A percentile compares a stretch with the other conserved stretches of the same genome.
Evolutionary conservation across 2,888 invertebrate genomes (phyloP).

Genomic region (Aleiodes testaceus): DNA sequence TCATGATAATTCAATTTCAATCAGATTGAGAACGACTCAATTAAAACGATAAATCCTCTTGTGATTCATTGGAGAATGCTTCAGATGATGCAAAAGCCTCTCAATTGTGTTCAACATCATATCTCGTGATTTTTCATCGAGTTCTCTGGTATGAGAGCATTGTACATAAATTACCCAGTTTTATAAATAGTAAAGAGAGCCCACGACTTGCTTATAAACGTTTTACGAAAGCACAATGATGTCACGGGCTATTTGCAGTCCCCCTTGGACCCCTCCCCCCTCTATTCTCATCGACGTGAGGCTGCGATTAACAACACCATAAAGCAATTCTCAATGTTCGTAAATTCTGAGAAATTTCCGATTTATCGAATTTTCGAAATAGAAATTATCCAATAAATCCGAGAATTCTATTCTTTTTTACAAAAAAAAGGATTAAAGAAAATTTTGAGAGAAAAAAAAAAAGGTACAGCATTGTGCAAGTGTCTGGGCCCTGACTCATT

Average conservation of each 20-base stretch:
- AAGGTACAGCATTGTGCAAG: neutral
- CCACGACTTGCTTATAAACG: conserved; percentile 29
- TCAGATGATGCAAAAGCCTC: neutral
- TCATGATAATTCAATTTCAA: neutral
- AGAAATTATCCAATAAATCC: too few species aligned
- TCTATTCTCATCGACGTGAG: neutral
- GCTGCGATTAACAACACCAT: neutral
- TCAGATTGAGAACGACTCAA: neutral
- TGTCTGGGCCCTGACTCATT: conserved; percentile 5
- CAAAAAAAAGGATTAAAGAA: too few species aligned
- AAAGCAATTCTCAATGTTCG: neutral
- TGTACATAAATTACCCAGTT: conserved; percentile 54
- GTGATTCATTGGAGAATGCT: neutral
- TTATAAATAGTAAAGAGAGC: conserved; percentile 52
- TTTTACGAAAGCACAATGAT: conserved; percentile 57
- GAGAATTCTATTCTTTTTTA: too few species aligned
- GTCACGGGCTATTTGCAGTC: conserved; percentile 59
- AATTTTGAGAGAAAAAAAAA: neutral
- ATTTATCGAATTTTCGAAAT: too few species aligned
- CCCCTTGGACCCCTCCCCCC: neutral
- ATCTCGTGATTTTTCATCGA: conserved; percentile 1
- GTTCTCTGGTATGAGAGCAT: conserved; percentile 37
- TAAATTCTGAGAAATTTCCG: neutral
- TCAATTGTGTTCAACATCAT: conserved; percentile 3
- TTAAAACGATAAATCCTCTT: neutral